Evolutionary conservation across 2,888 invertebrate species (phyloP), one percentile per base, ranked within the genome.

Genomic region (Agrotis clavis): DNA sequence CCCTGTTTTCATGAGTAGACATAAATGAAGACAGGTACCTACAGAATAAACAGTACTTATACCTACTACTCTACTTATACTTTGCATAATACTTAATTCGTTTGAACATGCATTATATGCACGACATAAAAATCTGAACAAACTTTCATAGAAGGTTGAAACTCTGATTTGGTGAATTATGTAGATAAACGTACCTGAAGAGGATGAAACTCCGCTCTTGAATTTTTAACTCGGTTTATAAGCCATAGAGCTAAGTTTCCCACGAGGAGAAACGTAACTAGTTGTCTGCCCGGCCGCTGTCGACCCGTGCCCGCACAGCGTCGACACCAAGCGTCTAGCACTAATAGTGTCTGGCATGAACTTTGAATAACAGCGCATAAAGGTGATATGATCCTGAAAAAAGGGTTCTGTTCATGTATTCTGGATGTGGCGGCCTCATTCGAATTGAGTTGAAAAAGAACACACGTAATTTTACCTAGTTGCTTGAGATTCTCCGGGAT

Each of bases 141-240:
- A 21, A 13, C 5, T 41, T 41, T 62, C 21, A 18, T 62, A 9
- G 19, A 35, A 41, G 9, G 9, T 48, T 19, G 14, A n/a, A 18
- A 41, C n/a, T 67, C 1, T 67, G 16, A 5, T 70, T 4, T 30
- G 2, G n/a, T 21, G 41, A 45, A 65, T 25, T 16, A n/a, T n/a
- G 45, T 47, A 53, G 14, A 6, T 50, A 21, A 60, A 51, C 25
- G 21, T 78, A 95, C 96, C 92, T 98, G 97, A 63, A 97, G 92
- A 0, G 97, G 97, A 87, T 97, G 97, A 50, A 97, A 97, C 77
- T 97, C 97, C 0, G 97, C 97, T 57, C 97, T 93, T 2, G 97
- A 96, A 79, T 97, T 97, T 89, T 97, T 97, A 67, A 98, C 95
- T 14, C 97, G 96, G 86, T 97, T 97, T 11, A 98, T 96, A n/a